These are phyloP conservation scores for Thaumetopoea pityocampa DNA, from an alignment of 1,140 invertebrate species.

Conservation along the genomic window DNA sequence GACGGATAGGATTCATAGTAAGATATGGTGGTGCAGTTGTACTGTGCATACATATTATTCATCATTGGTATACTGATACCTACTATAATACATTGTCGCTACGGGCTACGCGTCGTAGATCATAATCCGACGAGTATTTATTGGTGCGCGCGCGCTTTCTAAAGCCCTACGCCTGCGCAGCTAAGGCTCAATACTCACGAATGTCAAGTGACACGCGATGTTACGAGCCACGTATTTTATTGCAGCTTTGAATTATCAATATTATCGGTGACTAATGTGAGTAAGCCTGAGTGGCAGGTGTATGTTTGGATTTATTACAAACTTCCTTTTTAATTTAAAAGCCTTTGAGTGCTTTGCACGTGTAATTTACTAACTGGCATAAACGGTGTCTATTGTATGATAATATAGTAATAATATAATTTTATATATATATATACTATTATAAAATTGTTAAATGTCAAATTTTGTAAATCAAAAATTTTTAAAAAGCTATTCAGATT, in stretches of 20 bases:
- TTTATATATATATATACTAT: too few relatives aligned
- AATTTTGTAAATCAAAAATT: too few relatives aligned
- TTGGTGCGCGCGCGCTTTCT: constrained; percentile 65
- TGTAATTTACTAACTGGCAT: too few relatives aligned
- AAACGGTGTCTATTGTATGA: too few relatives aligned
- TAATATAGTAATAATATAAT: too few relatives aligned
- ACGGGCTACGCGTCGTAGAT: constrained; percentile 72
- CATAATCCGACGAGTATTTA: constrained; percentile 73
- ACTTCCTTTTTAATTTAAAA: constrained; percentile 23
- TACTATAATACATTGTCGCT: constrained; percentile 52
- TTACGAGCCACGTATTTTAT: constrained; percentile 37
- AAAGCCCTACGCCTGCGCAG: constrained; percentile 45
- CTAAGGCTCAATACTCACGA: constrained; percentile 43
- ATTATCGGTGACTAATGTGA: constrained; percentile 26
- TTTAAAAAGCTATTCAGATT: too few relatives aligned
- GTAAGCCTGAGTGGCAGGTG: constrained; percentile 33
- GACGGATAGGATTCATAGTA: too few relatives aligned
- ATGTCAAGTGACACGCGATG: constrained; percentile 53
- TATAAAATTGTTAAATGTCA: too few relatives aligned
- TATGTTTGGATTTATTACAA: constrained; percentile 29
- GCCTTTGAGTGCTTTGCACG: constrained; percentile 5
- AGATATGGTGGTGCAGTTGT: too few relatives aligned
- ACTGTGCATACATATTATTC: too few relatives aligned
- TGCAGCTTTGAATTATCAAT: constrained; percentile 29
- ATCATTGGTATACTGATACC: constrained; percentile 42